Percentiles rank a stretch among this genome's conserved stretches.
These are phyloP conservation scores for Meloe dianella DNA, from an alignment of 2,888 invertebrate species.

Conservation along the genomic window DNA sequence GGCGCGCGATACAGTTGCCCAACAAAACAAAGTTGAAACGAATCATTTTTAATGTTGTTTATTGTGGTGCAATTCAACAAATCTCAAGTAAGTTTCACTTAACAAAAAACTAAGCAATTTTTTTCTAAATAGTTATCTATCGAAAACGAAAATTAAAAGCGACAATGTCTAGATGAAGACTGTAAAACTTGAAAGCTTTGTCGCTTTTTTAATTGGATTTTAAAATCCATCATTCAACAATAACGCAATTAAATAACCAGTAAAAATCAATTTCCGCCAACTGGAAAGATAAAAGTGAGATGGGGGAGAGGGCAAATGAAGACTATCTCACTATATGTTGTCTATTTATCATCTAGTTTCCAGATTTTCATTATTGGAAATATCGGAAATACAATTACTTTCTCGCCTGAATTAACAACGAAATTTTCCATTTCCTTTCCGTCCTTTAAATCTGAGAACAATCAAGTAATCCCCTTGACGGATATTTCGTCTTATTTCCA, in stretches of 20 bases:
- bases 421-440: neutral
- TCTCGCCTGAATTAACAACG: neutral
- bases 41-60: neutral
- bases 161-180: neutral
- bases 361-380: neutral
- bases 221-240: neutral
- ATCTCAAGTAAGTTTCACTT: neutral
- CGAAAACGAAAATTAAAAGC: neutral
- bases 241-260: neutral
- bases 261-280: neutral
- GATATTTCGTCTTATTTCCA: no score
- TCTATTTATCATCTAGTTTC: conserved; percentile 1
- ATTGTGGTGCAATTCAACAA: neutral
- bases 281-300: conserved; percentile 2
- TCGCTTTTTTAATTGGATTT: neutral
- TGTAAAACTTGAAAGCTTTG: neutral
- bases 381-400: no score
- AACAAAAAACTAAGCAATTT: neutral
- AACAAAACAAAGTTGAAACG: neutral
- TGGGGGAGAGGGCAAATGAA: no score
- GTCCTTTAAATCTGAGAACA: neutral
- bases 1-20: conserved; percentile 6
- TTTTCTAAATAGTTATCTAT: neutral
- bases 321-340: no score
- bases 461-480: no score